Base-by-base conservation (phyloP, 1,140 invertebrate genomes). In the Polyergus mexicanus region DNA sequence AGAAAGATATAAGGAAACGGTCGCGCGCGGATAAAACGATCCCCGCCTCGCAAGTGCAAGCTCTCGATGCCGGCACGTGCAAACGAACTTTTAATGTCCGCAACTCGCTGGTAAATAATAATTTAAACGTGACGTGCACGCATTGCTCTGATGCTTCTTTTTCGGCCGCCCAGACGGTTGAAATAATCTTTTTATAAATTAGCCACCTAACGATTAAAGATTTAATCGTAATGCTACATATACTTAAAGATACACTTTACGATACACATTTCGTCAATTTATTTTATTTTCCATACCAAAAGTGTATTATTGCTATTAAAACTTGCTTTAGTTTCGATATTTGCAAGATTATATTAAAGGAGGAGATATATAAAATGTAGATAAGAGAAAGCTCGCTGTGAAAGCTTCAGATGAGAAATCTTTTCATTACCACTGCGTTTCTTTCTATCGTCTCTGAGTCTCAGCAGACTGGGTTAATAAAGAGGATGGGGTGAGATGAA, bases 41-140 rank as follows among this genome's bases (percentile, higher is more conserved):
- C 19, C 41, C 19, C 41, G 54, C 68, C 25, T 28, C 25, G 13
- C 47, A 38, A 78, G 44, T 35, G 3, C 28, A 44, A 44, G 38
- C 38, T 76, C 54, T 41, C 88, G 68, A 69, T 60, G 87, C 47
- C 51, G 54, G 71, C 44, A 58, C 41, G 11, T 47, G 71, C 85
- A 84, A 86, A 84, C 41, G 56, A 76, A 51, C 58, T 83, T 89
- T 84, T 74, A 74, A 60, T 74, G 66, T 32, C 58, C 32, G 47
- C 58, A 86, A 68, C 47, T 51, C 13, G 56, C 60, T 44, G 85
- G 85, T 76, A 84, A 86, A 84, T 86, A 85, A 83, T 86, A 78
- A 86, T 85, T 85, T 68, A 66, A 85, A 35, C 74, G 16, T 44
- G 44, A 32, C 72, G 72, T 65, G 38, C 32, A 19, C 16, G 47